Conservation (phyloP, 2,888 invertebrate genomes). For the Rapana venosa region DNA sequence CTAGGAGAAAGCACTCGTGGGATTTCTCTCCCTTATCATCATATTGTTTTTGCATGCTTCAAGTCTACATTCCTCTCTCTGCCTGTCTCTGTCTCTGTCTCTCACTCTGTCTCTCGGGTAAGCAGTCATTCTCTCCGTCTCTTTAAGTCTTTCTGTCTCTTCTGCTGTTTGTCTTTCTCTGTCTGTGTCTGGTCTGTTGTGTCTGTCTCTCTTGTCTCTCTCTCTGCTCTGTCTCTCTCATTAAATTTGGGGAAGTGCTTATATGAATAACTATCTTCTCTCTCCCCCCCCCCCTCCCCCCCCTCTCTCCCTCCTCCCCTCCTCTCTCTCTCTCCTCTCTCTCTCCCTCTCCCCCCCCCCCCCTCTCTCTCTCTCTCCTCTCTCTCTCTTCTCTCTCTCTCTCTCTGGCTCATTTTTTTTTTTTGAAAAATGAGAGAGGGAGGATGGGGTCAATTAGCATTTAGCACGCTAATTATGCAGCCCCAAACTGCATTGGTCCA, state of each 20-base stretch:
- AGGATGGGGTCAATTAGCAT: not conserved
- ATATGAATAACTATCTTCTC: not conserved
- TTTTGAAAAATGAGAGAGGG: not conserved
- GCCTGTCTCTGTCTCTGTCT: not conserved
- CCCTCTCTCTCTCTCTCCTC: not conserved
- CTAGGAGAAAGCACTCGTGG: too few relatives aligned
- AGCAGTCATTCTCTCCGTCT: not conserved
- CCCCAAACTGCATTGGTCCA: too few relatives aligned
- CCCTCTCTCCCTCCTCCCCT: too few relatives aligned
- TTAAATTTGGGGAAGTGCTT: too few relatives aligned
- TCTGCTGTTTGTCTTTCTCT: too few relatives aligned
- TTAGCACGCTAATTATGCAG: not conserved
- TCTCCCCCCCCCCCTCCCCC: constrained; percentile 6
- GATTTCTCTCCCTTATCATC: not conserved
- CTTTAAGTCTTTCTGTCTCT: not conserved
- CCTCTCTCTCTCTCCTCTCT: constrained; percentile 23
- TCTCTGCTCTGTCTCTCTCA: too few relatives aligned
- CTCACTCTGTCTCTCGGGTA: not conserved
- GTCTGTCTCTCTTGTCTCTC: too few relatives aligned
- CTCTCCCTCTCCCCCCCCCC: constrained; percentile 1
- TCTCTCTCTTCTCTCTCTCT: not conserved
- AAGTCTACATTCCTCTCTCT: not conserved
- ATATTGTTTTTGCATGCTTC: not conserved
- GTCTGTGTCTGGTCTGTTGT: too few relatives aligned
- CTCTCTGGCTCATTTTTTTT: not conserved